Base-by-base conservation (phyloP, 2,888 invertebrate genomes). In the Rhagium mordax region DNA sequence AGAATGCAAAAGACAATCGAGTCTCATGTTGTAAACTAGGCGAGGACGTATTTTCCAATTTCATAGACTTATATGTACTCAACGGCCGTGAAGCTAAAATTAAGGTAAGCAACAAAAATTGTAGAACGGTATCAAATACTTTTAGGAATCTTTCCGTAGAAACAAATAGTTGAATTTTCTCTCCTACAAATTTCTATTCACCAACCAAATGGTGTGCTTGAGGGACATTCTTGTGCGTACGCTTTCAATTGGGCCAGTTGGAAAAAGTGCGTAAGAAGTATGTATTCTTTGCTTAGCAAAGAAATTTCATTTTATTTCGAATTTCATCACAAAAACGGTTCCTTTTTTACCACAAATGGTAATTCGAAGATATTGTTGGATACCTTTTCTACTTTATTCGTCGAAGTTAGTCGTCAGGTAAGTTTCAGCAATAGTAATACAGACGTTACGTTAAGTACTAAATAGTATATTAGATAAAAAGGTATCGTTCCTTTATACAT, bases 101-200 rank as follows among this genome's bases (percentile, higher is more conserved):
- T 59, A 85, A 84, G 74, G 82, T 82, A 75, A 76, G 67, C 69
- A 70, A 21, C 8, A 6, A 48, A 8, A 48, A 47, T 20, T 48
- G 10, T 15, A n/a, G 21, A 65, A 20, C 20, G 13, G n/a, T n/a
- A 0, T 10, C n/a, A 4, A 6, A 15, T 10, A 8, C 16, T 3
- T 18, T 0, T 41, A n/a, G 33, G 5, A 41, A n/a, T 33, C 61
- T 64, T 60, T 18, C 82, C 84, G 51, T 73, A 88, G 87, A 79
- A 83, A 33, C 84, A 87, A 65, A 86, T 90, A 59, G 87, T 90
- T 55, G 87, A 89, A 73, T 88, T 90, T 76, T 84, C 90, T 18
- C 79, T 89, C 3, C 82, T 91, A n/a, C 89, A 91, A 84, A 78
- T 91, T 13, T 84, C 87, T 75, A 82, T 90, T 29, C 91, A 91